Evolutionary conservation across 2,113 vertebrate species (phyloP), one percentile per base, ranked within the genome.

Genomic region (Cheirogaleus medius): DNA sequence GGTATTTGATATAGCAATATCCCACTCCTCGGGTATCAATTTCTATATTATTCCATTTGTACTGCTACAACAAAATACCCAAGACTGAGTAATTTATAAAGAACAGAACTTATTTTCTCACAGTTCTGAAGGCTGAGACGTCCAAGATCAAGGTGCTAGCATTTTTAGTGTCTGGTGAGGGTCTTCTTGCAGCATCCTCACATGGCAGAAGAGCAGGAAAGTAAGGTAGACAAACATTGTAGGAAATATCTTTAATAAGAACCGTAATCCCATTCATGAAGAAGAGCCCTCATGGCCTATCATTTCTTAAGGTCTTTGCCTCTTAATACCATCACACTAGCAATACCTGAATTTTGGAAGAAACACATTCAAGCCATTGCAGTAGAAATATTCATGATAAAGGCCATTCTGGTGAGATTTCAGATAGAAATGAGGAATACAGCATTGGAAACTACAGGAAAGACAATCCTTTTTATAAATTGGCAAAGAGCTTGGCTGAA

Each of bases 81-180:
- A 29, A 63, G 60, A 29, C 23, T 52, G 83, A 56, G 37, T 68
- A 52, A 37, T 52, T 69, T 86, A 54, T 68, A 64, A 52, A 49
- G 18, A 60, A 68, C 4, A 68, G 29, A 85, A 68, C 49, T 15
- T 68, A 68, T 68, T 37, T 68, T 85, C 21, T 68, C 44, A 85
- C 42, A 85, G 20, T 49, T 68, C 34, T 52, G 9, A 12, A 68
- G 32, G 83, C 7, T 11, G 1, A 56, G 9, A 86, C 54, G 11
- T 86, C 14, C 8, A 68, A 56, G 21, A 68, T 34, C 15, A n/a
- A 42, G 15, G 2, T 2, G 15, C 2, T 0, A 0, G 1, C 21
- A 21, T 29, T 8, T 76, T 17, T 63, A 27, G 32, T 85, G 29
- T 15, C 68, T 39, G 15, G 9, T 2, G 21, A 34, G 23, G 3